Conservation (phyloP, 35 echinoderm and acorn worm genomes). For the Heliocidaris erythrogramma region DNA sequence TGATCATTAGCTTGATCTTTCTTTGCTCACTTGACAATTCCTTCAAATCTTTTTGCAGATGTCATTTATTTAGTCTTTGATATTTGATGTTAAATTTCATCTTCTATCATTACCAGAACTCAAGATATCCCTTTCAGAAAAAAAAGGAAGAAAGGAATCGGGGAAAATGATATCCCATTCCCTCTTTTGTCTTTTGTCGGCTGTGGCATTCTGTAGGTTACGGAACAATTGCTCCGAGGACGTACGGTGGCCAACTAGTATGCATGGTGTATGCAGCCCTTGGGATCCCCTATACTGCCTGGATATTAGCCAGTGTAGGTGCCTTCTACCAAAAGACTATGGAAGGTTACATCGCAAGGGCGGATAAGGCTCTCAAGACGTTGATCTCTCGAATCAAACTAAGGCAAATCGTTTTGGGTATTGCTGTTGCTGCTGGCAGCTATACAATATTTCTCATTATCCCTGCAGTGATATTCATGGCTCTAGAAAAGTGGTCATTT, state of each 20-base stretch:
- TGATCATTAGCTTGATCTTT: no score
- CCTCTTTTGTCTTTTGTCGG: constrained; percentile 6
- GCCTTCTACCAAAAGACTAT: constrained; percentile 51
- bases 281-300: constrained; percentile 83
- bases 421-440: constrained; percentile 49
- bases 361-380: constrained; percentile 55
- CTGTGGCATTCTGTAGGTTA: constrained; percentile 65
- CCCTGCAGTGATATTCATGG: constrained; percentile 70
- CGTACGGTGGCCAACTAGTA: constrained; percentile 60
- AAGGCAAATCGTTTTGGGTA: constrained; percentile 31
- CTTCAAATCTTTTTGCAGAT: no score
- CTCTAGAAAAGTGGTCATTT: constrained; percentile 70
- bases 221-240: constrained; percentile 75
- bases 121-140: no score
- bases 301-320: constrained; percentile 75
- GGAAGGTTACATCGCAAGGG: constrained; percentile 44
- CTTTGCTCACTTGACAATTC: no score
- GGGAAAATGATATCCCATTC: background rate
- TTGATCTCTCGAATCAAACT: background rate
- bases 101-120: no score
- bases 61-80: no score
- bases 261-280: constrained; percentile 90
- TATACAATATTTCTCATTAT: constrained; percentile 70
- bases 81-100: no score
- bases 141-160: background rate